Evolutionary conservation across 2,888 invertebrate species (phyloP).

Genomic region (Empis livida): DNA sequence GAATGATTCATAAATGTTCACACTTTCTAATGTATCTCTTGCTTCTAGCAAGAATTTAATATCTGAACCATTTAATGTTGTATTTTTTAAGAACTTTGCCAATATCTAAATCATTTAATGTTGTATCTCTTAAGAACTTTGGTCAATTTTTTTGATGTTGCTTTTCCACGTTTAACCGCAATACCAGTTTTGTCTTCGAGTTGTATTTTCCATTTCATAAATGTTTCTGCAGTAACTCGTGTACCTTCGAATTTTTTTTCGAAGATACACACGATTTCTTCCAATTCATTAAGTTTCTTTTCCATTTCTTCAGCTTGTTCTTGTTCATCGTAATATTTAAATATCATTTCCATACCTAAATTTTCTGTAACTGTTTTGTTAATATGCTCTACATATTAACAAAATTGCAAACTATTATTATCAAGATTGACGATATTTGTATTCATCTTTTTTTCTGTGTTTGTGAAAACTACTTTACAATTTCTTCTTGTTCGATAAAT

Average conservation of each 20-base stretch:
- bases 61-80: slow-evolving; percentile 90
- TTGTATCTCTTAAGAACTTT: too few species aligned
- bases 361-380: slow-evolving; percentile 57
- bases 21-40: slow-evolving; percentile 39
- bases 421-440: slow-evolving; percentile 70
- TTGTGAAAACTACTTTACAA: slow-evolving; percentile 70
- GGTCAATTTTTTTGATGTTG: slow-evolving; percentile 68
- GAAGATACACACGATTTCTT: slow-evolving; percentile 86
- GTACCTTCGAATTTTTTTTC: slow-evolving; percentile 95
- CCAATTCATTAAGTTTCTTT: slow-evolving; percentile 55
- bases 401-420: slow-evolving; percentile 51
- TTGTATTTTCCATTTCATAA: slow-evolving; percentile 82
- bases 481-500: slow-evolving; percentile 46
- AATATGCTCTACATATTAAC: slow-evolving; percentile 52
- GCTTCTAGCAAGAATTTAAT: slow-evolving; percentile 88
- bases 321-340: slow-evolving; percentile 69
- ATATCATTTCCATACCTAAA: slow-evolving; percentile 95
- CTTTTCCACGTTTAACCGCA: slow-evolving; percentile 54
- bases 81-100: slow-evolving; percentile 90
- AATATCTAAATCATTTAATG: too few species aligned
- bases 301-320: slow-evolving; percentile 59
- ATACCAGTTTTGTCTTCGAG: slow-evolving; percentile 86
- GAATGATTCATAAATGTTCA: slow-evolving; percentile 90
- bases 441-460: slow-evolving; percentile 83
- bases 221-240: slow-evolving; percentile 87